A percentile compares a stretch with the other conserved stretches of the same genome.
Conservation (phyloP, 2,113 vertebrate genomes). For the Onychostruthus taczanowskii region DNA sequence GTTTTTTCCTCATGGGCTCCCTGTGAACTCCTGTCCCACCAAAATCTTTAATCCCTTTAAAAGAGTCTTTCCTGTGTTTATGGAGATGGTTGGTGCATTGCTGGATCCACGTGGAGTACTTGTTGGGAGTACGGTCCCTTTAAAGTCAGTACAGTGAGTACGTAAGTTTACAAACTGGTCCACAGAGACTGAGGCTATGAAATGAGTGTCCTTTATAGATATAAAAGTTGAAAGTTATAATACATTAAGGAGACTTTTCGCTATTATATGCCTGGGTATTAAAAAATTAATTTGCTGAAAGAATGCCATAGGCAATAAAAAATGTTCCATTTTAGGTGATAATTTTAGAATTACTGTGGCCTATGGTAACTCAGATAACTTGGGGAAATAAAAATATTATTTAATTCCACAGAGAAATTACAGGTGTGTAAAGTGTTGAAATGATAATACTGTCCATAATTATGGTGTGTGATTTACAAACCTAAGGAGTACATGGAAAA, state of each 20-base stretch:
- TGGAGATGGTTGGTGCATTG: background rate
- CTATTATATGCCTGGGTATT: background rate
- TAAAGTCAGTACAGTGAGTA: background rate
- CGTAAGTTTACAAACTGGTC: background rate
- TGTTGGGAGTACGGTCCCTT: background rate
- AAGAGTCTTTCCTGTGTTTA: background rate
- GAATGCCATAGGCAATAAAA: background rate
- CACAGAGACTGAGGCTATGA: background rate
- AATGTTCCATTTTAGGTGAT: background rate
- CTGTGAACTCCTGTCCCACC: background rate
- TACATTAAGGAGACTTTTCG: background rate
- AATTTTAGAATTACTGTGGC: background rate
- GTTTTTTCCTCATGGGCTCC: background rate
- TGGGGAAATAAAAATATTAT: background rate
- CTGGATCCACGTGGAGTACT: background rate
- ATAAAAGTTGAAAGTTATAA: background rate
- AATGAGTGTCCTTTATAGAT: background rate
- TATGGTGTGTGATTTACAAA: background rate
- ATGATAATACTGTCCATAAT: background rate
- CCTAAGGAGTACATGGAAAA: background rate
- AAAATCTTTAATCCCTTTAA: background rate
- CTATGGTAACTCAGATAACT: background rate
- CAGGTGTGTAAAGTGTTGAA: background rate
- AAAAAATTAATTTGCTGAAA: constrained; percentile 15
- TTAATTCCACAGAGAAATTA: background rate